Evolutionary conservation across 2,888 invertebrate genomes (phyloP), one percentile per base, ranked within the genome.

Genomic region (Diachrysia chrysitis): DNA sequence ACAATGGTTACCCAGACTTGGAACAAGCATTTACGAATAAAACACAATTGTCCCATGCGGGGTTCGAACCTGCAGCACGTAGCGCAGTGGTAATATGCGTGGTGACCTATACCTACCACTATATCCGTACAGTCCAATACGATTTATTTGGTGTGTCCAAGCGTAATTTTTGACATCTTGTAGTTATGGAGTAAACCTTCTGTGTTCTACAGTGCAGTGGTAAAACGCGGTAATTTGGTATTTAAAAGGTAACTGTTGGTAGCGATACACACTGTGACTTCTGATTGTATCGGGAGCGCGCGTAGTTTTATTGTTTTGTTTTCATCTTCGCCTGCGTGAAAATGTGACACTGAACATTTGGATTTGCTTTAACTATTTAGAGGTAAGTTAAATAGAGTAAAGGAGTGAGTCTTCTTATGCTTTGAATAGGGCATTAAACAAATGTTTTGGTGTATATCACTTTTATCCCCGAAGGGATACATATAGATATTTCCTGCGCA

Each of bases 161-260:
- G n/a, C n/a, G n/a, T n/a, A n/a, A n/a, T n/a, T n/a, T n/a, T n/a
- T n/a, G n/a, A n/a, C n/a, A n/a, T n/a, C n/a, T n/a, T n/a, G n/a
- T n/a, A n/a, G n/a, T n/a, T n/a, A n/a, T 32, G n/a, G 23, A 75
- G 61, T 75, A n/a, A 5, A 58, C 54, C 76, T 76, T 75, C 76
- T 75, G 17, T 37, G 14, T 4, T 42, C 25, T 23, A 17, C 55
- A 17, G 35, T 46, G 51, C 25, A 21, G 65, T 63, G 65, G 19
- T 12, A 66, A 65, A 63, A 64, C 60, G 71, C 60, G 63, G 65
- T 82, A 76, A 83, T 82, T 83, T 80, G 80, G 82, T 88, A 87
- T 87, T 86, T 86, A 87, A 87, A 81, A 77, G 78, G 83, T 83
- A 82, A 83, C 80, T 71, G 78, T 71, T 79, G 66, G 73, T 72